These are phyloP conservation scores for Plagodis pulveraria DNA, from an alignment of 2,888 invertebrate species.

Conservation along the genomic window DNA sequence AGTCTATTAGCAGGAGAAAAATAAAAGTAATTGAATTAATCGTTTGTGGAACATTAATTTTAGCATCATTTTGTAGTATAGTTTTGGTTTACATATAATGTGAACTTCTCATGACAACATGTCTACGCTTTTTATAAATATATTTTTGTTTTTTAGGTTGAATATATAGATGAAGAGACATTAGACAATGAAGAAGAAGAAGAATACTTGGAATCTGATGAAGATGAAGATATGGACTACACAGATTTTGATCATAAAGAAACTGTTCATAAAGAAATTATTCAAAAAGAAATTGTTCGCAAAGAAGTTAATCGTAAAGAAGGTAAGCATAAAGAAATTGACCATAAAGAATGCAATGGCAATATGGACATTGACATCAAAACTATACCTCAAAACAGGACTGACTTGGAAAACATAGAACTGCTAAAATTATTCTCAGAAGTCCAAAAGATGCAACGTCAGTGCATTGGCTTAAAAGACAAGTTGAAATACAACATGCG, in stretches of 20 bases:
- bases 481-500: slow-evolving; percentile 70
- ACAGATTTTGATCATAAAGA: neutral
- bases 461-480: slow-evolving; percentile 64
- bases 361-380: slow-evolving; percentile 39
- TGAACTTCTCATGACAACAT: too few relatives aligned
- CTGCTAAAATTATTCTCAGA: slow-evolving; percentile 71
- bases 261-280: neutral
- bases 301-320: neutral
- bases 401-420: slow-evolving; percentile 49
- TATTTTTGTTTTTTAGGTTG: slow-evolving; percentile 56
- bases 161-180: slow-evolving; percentile 79
- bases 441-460: slow-evolving; percentile 73
- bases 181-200: slow-evolving; percentile 68
- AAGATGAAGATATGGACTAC: slow-evolving; percentile 31
- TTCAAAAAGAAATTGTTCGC: neutral
- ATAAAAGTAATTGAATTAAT: too few relatives aligned
- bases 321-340: slow-evolving; percentile 35
- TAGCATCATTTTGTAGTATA: too few relatives aligned
- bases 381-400: slow-evolving; percentile 17
- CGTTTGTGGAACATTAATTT: too few relatives aligned
- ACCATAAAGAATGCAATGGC: slow-evolving; percentile 13
- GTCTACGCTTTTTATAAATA: too few relatives aligned
- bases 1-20: too few relatives aligned
- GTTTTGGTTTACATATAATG: too few relatives aligned
- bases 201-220: slow-evolving; percentile 57